These are phyloP conservation scores for Diphyllodes magnificus DNA, from an alignment of 2,113 vertebrate genomes.

Conservation along the genomic window DNA sequence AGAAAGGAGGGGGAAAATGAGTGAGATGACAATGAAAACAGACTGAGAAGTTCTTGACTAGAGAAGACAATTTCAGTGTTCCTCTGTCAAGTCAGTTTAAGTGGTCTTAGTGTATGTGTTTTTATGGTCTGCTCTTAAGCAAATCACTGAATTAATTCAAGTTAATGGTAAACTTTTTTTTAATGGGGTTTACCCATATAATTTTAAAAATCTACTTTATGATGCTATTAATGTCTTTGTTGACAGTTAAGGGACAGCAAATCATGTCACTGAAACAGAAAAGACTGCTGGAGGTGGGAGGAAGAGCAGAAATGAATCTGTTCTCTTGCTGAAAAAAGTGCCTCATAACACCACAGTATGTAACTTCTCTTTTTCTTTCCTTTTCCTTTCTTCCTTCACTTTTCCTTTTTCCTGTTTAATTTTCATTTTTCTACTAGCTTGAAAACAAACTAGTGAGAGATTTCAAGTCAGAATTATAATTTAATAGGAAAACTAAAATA, in stretches of 20 bases:
- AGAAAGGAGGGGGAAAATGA: rapidly evolving
- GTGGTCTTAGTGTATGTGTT: background rate
- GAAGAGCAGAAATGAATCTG: background rate
- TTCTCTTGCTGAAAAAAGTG: background rate
- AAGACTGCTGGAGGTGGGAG: background rate
- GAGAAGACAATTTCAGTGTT: background rate
- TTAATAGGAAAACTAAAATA: background rate
- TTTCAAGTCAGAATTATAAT: background rate
- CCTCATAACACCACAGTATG: background rate
- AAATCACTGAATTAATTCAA: background rate
- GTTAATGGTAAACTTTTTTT: background rate
- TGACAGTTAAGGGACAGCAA: background rate
- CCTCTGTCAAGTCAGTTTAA: background rate
- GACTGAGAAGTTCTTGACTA: background rate
- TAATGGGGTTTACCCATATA: background rate
- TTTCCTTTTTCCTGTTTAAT: rapidly evolving
- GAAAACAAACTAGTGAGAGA: background rate
- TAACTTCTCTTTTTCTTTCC: background rate
- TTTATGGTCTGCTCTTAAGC: background rate
- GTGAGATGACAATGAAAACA: background rate
- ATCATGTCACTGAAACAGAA: background rate
- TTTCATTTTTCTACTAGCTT: background rate
- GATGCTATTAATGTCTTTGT: background rate
- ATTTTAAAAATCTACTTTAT: background rate
- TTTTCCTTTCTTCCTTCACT: background rate